phyloP scores from a whole-genome alignment of 92 coral and sea anemone species.

The Chrysogorgia sp. region DNA sequence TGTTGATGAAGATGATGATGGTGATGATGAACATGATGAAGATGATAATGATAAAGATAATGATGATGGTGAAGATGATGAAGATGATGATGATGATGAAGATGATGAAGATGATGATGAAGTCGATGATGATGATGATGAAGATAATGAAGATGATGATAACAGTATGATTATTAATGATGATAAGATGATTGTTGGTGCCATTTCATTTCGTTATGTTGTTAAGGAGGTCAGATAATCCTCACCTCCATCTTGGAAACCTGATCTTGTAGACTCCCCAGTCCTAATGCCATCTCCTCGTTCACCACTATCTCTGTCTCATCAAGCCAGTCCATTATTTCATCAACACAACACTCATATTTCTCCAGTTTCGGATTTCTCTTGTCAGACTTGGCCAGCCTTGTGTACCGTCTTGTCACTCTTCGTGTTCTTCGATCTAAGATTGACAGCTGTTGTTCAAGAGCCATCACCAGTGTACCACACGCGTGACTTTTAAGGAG shows the following conservation, averaged over 20 bases:
- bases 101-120: not conserved
- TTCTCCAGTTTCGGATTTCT: conserved; percentile 85
- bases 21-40: not conserved
- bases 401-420: conserved; percentile 80
- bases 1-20: not conserved
- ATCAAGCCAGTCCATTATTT: conserved; percentile 96
- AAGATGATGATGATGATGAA: not conserved
- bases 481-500: conserved; percentile 64
- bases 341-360: conserved; percentile 94
- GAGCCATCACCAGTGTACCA: conserved; percentile 70
- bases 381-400: conserved; percentile 93
- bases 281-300: conserved; percentile 68
- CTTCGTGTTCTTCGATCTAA: conserved; percentile 86
- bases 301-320: conserved; percentile 82
- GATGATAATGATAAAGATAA: not conserved
- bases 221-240: not conserved
- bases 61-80: not conserved
- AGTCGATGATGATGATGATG: too few relatives aligned
- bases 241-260: conserved; percentile 79
- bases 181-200: not conserved
- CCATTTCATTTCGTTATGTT: not conserved
- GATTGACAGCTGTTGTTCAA: conserved; percentile 73
- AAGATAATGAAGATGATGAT: too few relatives aligned
- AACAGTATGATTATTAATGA: not conserved
- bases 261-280: conserved; percentile 73